Percentiles rank a stretch among this genome's conserved stretches.
phyloP scores from a whole-genome alignment of 2,888 invertebrate species.

The Argyresthia goedartella region DNA sequence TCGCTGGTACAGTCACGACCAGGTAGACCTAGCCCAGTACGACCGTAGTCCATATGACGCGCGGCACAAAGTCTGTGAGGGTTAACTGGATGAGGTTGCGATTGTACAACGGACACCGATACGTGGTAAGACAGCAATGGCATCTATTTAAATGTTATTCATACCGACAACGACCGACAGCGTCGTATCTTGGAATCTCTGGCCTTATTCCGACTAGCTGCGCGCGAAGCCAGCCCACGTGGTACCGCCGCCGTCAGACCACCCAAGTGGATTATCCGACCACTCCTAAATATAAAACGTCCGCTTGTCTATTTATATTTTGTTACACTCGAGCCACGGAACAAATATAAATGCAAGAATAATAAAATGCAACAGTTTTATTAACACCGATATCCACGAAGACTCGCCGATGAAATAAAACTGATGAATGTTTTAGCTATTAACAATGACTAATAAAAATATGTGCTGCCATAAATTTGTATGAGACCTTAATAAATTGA shows the following conservation, averaged over 20 bases:
- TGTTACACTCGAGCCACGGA: constrained; percentile 23
- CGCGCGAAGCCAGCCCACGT: constrained; percentile 30
- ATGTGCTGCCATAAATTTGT: constrained; percentile 39
- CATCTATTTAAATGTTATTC: constrained; percentile 62
- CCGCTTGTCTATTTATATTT: constrained; percentile 48
- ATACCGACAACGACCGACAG: constrained; percentile 36
- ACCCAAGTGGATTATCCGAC: constrained; percentile 46
- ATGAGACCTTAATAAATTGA: constrained; percentile 27
- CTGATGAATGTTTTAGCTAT: constrained; percentile 37
- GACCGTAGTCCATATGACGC: no score
- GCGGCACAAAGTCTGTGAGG: no score
- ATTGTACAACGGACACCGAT: constrained; percentile 21
- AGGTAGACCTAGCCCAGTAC: no score
- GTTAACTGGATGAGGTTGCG: no score
- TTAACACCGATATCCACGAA: constrained; percentile 16
- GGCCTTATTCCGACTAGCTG: constrained; percentile 48
- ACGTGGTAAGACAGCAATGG: constrained; percentile 43
- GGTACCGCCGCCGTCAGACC: constrained; percentile 25
- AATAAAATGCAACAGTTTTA: constrained; percentile 40
- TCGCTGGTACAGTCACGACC: no score
- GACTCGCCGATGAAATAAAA: constrained; percentile 21
- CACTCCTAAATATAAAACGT: constrained; percentile 54
- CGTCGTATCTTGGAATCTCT: constrained; percentile 57
- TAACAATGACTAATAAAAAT: constrained; percentile 34
- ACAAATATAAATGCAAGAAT: constrained; percentile 30